Evolutionary conservation across 2,113 vertebrate species (phyloP).

Genomic region (Irena cyanogastra): DNA sequence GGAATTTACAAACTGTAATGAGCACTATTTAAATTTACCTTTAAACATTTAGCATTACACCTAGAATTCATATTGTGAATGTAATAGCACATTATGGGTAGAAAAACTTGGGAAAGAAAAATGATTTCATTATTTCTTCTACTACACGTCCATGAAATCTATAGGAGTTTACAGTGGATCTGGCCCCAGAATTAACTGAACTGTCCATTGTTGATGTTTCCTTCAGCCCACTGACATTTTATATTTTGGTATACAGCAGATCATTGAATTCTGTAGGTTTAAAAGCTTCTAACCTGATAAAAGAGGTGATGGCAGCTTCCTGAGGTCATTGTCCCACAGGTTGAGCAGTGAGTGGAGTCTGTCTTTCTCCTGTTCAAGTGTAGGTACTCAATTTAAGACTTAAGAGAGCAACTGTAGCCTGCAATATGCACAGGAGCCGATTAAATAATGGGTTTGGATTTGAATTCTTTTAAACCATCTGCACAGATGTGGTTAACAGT

Average conservation of each 20-base stretch:
- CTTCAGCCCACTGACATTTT: background rate
- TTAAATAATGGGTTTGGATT: background rate
- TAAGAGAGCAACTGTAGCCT: background rate
- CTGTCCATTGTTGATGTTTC: background rate
- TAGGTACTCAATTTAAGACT: background rate
- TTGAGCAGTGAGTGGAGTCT: background rate
- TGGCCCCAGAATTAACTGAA: rapidly evolving
- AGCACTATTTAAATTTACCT: background rate
- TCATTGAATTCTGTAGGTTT: background rate
- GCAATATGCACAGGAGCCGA: background rate
- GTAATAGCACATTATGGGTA: background rate
- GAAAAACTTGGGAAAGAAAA: background rate
- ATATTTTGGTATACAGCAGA: background rate
- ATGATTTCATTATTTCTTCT: background rate
- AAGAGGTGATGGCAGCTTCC: background rate
- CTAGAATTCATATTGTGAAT: background rate
- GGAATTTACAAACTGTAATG: background rate
- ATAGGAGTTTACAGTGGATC: background rate
- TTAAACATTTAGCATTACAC: background rate
- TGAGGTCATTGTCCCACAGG: background rate
- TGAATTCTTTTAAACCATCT: background rate
- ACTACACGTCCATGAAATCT: background rate
- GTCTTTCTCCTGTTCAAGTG: background rate
- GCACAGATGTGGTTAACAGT: background rate
- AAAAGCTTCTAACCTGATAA: background rate